phyloP scores from a whole-genome alignment of 2,113 vertebrate species.

The Trogon melanurus region DNA sequence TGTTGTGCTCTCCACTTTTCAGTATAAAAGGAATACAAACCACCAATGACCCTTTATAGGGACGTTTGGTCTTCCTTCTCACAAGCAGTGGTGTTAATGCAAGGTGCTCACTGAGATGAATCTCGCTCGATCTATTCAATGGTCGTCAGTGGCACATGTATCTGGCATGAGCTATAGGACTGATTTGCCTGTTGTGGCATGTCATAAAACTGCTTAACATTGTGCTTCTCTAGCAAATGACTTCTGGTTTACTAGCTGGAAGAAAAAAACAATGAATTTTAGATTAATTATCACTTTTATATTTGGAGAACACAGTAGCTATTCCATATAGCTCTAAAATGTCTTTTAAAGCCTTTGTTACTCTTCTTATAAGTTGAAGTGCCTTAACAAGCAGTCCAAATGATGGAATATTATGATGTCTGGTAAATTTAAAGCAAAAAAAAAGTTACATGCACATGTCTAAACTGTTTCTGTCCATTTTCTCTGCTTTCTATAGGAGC shows the following conservation, averaged over 20 bases:
- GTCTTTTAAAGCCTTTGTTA: neutral
- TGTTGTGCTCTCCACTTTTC: neutral
- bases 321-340: neutral
- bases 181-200: neutral
- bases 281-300: neutral
- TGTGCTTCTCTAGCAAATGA: neutral
- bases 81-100: neutral
- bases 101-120: neutral
- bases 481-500: slow-evolving; percentile 70
- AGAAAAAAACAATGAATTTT: neutral
- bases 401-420: neutral
- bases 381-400: neutral
- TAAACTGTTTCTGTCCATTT: neutral
- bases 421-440: neutral
- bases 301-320: neutral
- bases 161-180: neutral
- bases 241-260: neutral
- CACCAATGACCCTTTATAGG: neutral
- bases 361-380: neutral
- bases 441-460: neutral
- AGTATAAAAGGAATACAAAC: neutral
- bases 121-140: neutral
- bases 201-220: neutral
- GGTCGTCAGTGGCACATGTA: neutral
- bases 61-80: neutral